Conservation (phyloP, 2,888 invertebrate genomes). For the Chromoteleia sp. region DNA sequence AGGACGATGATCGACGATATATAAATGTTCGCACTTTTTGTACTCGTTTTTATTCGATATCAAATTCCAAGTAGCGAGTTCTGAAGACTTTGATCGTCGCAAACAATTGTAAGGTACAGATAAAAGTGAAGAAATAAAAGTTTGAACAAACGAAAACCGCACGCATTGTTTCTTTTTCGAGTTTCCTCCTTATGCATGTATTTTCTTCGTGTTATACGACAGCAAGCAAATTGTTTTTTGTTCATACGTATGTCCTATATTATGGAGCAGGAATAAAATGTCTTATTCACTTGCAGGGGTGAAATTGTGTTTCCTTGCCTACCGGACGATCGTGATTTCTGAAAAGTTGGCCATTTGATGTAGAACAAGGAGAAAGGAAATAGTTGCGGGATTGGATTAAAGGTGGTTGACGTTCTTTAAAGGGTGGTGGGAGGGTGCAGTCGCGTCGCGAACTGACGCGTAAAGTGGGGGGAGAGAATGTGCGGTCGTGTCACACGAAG, state of each 20-base stretch:
- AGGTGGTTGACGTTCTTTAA: conserved; percentile 72
- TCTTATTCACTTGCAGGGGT: conserved; percentile 6
- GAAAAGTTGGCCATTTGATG: conserved; percentile 52
- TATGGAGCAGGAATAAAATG: neutral
- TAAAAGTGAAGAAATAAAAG: neutral
- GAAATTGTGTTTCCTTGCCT: conserved; percentile 20
- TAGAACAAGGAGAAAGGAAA: conserved; percentile 57
- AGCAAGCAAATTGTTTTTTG: neutral
- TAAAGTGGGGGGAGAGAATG: conserved; percentile 80
- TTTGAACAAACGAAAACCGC: neutral
- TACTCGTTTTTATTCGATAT: neutral
- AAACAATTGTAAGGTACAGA: neutral
- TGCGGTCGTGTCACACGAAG: conserved; percentile 83
- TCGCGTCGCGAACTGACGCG: conserved; percentile 79
- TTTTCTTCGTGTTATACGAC: neutral
- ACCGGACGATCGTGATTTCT: conserved; percentile 32
- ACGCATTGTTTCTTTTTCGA: neutral
- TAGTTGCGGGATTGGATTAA: conserved; percentile 75
- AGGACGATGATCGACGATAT: neutral
- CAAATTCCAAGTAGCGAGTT: neutral
- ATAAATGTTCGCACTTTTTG: neutral
- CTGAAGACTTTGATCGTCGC: neutral
- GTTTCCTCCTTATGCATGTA: neutral
- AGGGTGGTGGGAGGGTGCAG: conserved; percentile 84
- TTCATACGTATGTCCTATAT: neutral